Evolutionary conservation across 1,140 invertebrate species (phyloP), one percentile per base, ranked within the genome.

Genomic region (Harlomillsia oculata): DNA sequence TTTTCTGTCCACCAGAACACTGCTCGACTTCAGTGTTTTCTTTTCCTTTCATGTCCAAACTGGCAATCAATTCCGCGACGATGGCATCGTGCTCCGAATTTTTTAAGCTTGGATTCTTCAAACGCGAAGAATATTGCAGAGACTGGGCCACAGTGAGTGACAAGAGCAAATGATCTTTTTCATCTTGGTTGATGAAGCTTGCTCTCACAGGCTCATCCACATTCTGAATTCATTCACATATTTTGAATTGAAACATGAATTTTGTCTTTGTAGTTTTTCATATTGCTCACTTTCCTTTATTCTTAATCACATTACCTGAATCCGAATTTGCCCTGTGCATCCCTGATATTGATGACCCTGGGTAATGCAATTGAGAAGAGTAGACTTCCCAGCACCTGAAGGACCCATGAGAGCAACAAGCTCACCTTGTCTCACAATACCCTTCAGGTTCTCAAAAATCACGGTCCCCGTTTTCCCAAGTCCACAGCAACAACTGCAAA

Each of bases 371-470:
- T 72, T 70, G 16, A 71, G 53, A 1, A 71, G 44, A 8, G 76
- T 75, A 6, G 75, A 76, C 63, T 78, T 78, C n/a, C 76, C 76
- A 13, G 75, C 74, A 1, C 76, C 76, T 21, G 71, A 74, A 9
- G 76, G 76, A 2, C 76, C 76, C 74, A 78, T 76, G 13, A 78
- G 73, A 25, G 75, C 76, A 2, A 72, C 72, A 40, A 78, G 60
- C 40, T 76, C 66, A 4, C 76, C 75, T 8, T 59, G 52, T n/a
- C 41, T n/a, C 5, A 69, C 29, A 32, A 46, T 37, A 25, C 70
- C 70, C 32, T 57, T 59, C 9, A 71, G 40, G 25, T 56, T 57
- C 18, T 67, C 53, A 21, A 71, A 25, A 43, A 71, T 68, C 2
- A 48, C 44, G n/a, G 29, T 32, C n/a, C 21, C 18, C 2, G 20